These are phyloP conservation scores for Ataeniobius toweri DNA, from an alignment of 2,797 vertebrate species.

Conservation along the genomic window DNA sequence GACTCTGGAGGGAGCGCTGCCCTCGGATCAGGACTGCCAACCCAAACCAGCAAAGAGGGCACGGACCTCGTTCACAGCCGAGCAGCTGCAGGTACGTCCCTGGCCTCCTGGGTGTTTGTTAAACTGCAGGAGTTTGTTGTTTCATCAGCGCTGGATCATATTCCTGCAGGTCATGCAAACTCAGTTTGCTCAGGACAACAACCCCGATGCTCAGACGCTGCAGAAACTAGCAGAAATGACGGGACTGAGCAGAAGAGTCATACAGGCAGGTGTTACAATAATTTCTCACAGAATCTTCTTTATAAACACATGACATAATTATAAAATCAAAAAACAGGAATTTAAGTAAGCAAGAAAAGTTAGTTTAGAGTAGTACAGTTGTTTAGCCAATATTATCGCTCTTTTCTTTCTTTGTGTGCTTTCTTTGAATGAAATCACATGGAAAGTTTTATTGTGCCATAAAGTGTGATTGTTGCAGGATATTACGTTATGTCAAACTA, in stretches of 20 bases:
- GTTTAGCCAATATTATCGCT: neutral
- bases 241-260: slow-evolving; percentile 94
- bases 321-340: neutral
- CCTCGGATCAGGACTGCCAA: slow-evolving; percentile 97
- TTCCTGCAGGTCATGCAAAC: slow-evolving; percentile 92
- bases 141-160: slow-evolving; percentile 5
- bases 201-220: slow-evolving; percentile 95
- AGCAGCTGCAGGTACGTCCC: slow-evolving; percentile 90
- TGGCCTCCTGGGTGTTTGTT: slow-evolving; percentile 1
- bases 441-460: neutral
- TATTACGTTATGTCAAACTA: no score
- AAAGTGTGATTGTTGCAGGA: neutral
- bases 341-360: neutral
- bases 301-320: neutral
- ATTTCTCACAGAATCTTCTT: neutral
- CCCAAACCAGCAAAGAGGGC: slow-evolving; percentile 97
- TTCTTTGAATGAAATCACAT: neutral
- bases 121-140: neutral
- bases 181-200: slow-evolving; percentile 98
- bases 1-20: slow-evolving; percentile 95
- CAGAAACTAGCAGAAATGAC: slow-evolving; percentile 98
- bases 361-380: no score
- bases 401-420: no score
- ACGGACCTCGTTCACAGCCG: slow-evolving; percentile 94
- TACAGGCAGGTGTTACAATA: slow-evolving; percentile 85